These are phyloP conservation scores for Melinopterus prodromus DNA, from an alignment of 2,888 invertebrate genomes.

Conservation along the genomic window DNA sequence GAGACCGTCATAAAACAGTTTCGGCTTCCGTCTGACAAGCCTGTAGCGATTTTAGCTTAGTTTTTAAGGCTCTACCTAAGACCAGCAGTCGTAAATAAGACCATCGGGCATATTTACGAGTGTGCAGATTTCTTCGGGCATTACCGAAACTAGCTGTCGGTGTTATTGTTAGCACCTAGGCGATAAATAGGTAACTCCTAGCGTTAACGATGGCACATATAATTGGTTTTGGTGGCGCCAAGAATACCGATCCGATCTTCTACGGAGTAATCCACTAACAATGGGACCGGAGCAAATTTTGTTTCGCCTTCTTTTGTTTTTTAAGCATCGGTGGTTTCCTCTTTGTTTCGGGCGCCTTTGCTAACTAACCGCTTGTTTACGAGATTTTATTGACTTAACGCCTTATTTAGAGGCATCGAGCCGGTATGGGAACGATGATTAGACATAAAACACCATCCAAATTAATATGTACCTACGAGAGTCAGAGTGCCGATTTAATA, in stretches of 20 bases:
- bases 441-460: background rate
- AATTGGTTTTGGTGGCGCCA: constrained; percentile 21
- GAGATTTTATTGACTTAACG: constrained; percentile 22
- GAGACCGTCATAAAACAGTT: background rate
- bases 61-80: background rate
- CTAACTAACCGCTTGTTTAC: constrained; percentile 21
- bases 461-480: background rate
- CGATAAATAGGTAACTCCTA: constrained; percentile 14
- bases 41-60: background rate
- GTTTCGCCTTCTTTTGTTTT: constrained; percentile 16
- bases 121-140: constrained; percentile 8
- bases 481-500: background rate
- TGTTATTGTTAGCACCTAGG: constrained; percentile 15
- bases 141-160: constrained; percentile 7
- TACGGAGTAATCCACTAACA: constrained; percentile 15
- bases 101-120: constrained; percentile 13
- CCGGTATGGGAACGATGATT: constrained; percentile 16
- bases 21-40: background rate
- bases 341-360: constrained; percentile 10
- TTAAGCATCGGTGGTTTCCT: constrained; percentile 14
- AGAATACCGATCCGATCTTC: background rate
- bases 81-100: constrained; percentile 22
- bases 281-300: background rate
- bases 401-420: constrained; percentile 16
- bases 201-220: constrained; percentile 9